Evolutionary conservation across 2,888 invertebrate genomes (phyloP).

Genomic region (Synergus gifuensis): DNA sequence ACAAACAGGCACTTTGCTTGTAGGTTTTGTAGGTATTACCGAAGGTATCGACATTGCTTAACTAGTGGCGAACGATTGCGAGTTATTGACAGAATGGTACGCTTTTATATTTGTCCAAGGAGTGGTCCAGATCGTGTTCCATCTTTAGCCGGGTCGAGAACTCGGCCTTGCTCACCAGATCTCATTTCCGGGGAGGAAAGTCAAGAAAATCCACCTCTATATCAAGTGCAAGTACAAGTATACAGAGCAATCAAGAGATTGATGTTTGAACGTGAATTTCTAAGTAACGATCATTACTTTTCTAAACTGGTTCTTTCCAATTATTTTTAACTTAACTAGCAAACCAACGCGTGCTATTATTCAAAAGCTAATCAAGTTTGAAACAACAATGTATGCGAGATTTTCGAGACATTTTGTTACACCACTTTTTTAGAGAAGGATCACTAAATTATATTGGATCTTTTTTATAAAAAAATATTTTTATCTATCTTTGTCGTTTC

Average conservation of each 20-base stretch:
- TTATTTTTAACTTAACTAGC: not conserved
- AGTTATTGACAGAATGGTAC: slow-evolving; percentile 47
- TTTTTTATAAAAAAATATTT: no score
- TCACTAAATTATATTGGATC: no score
- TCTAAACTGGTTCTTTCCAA: not conserved
- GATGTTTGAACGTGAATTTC: not conserved
- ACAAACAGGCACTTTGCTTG: no score
- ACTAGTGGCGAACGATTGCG: slow-evolving; percentile 51
- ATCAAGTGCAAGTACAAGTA: slow-evolving; percentile 38
- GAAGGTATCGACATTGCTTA: slow-evolving; percentile 55
- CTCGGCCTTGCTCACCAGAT: slow-evolving; percentile 50
- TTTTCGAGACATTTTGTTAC: no score
- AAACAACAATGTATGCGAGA: no score
- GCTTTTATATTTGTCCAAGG: slow-evolving; percentile 55
- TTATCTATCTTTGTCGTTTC: no score
- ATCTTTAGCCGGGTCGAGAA: slow-evolving; percentile 53
- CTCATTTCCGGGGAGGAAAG: slow-evolving; percentile 54
- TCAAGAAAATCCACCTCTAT: slow-evolving; percentile 47
- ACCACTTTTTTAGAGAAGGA: no score
- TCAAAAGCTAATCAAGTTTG: no score
- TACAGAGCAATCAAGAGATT: no score
- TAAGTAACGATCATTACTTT: not conserved
- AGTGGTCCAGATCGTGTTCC: slow-evolving; percentile 52
- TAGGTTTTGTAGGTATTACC: slow-evolving; percentile 49
- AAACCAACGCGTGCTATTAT: no score